Conservation (phyloP, 2,888 invertebrate genomes). For the Drosophila siamana region DNA sequence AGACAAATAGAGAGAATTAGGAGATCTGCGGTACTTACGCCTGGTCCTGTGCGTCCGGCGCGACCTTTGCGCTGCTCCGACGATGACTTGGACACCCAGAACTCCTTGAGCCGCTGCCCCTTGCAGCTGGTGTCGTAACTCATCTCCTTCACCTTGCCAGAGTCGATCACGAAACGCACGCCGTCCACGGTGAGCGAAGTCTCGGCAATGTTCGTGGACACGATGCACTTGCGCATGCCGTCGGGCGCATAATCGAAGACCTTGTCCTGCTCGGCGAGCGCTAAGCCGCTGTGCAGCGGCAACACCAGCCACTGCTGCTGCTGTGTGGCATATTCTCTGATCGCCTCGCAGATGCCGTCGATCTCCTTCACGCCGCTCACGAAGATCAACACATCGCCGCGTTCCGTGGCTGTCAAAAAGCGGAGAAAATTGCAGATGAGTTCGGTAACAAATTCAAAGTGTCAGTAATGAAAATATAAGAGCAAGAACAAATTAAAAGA, state of each 20-base stretch:
- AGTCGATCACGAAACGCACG: conserved; percentile 98
- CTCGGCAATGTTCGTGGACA: conserved; percentile 99
- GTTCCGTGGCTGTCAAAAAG: conserved; percentile 88
- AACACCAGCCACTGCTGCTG: conserved; percentile 95
- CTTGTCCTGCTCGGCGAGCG: conserved; percentile 98
- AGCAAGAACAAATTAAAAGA: too few species aligned
- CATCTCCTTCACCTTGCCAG: conserved; percentile 99
- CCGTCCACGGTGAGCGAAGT: conserved; percentile 99
- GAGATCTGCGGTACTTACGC: conserved; percentile 85
- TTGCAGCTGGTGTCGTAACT: conserved; percentile 96
- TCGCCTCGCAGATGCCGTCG: conserved; percentile 93
- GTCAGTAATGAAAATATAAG: too few species aligned
- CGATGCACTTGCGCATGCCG: conserved; percentile 97
- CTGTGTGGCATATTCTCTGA: conserved; percentile 92
- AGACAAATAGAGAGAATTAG: too few species aligned
- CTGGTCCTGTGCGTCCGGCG: conserved; percentile 97
- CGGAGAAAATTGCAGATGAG: too few species aligned
- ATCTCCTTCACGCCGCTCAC: conserved; percentile 98
- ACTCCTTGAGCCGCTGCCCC: conserved; percentile 96
- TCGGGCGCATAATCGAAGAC: conserved; percentile 98
- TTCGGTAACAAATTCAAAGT: too few species aligned
- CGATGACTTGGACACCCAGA: conserved; percentile 98
- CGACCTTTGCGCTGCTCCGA: conserved; percentile 98
- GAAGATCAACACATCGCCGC: conserved; percentile 97
- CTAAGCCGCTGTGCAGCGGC: conserved; percentile 96